Evolutionary conservation across 2,888 invertebrate species (phyloP).

Genomic region (Chrysolina americana): DNA sequence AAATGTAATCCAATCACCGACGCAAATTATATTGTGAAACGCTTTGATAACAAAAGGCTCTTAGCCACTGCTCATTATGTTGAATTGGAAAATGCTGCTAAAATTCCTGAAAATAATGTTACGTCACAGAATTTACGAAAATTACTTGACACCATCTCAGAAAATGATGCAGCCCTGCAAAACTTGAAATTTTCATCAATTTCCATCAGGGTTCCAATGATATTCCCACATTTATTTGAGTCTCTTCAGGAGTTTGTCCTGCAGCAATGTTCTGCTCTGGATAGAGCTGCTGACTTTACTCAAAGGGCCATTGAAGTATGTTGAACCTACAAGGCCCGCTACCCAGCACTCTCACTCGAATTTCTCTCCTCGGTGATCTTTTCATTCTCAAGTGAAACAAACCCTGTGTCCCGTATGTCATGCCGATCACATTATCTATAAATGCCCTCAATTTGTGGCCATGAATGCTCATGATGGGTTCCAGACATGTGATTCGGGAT

Average conservation of each 20-base stretch:
- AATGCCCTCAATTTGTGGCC: neutral
- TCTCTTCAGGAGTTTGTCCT: neutral
- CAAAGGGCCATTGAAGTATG: neutral
- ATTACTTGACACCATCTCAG: neutral
- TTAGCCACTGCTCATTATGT: neutral
- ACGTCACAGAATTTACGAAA: too few species aligned
- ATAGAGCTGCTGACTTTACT: neutral
- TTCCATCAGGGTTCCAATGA: neutral
- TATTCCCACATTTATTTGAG: constrained; percentile 1
- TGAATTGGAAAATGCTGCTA: too few species aligned
- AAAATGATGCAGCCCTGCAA: neutral
- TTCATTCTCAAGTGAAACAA: neutral
- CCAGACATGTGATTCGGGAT: neutral
- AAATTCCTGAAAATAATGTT: too few species aligned
- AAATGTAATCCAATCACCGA: neutral
- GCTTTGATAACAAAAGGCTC: neutral
- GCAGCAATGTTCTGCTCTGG: neutral
- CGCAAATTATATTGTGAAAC: neutral
- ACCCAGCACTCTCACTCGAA: neutral
- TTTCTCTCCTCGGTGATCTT: neutral
- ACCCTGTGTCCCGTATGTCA: neutral
- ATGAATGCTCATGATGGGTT: neutral
- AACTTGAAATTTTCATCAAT: constrained; percentile 11
- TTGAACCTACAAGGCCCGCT: neutral
- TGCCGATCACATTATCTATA: neutral